A percentile compares a stretch with the other conserved stretches of the same genome.
phyloP scores from a whole-genome alignment of 1,140 invertebrate species.

The Drosophila repleta region DNA sequence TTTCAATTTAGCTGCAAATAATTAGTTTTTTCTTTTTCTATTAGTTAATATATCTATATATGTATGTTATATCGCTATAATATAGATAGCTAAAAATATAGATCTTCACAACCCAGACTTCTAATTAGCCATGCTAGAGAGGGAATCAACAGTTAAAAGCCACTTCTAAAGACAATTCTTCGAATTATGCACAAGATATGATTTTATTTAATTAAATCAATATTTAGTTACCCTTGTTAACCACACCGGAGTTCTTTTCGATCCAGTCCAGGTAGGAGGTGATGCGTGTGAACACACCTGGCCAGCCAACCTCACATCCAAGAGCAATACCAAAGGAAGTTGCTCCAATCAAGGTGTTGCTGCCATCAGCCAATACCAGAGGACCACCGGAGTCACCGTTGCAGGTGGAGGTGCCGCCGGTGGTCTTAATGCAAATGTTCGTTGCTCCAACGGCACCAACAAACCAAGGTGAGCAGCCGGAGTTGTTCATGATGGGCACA shows the following conservation, averaged over 20 bases:
- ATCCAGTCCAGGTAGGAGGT: slow-evolving; percentile 86
- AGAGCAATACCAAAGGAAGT: slow-evolving; percentile 85
- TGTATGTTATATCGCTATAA: too few species aligned
- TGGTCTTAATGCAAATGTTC: neutral
- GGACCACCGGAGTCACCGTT: slow-evolving; percentile 86
- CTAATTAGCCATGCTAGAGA: too few species aligned
- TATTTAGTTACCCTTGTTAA: slow-evolving; percentile 56
- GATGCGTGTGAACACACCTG: slow-evolving; percentile 85
- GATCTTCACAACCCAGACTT: too few species aligned
- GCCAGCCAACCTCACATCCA: slow-evolving; percentile 85
- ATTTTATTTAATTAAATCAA: slow-evolving; percentile 34
- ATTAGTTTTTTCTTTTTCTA: too few species aligned
- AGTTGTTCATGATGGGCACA: slow-evolving; percentile 60
- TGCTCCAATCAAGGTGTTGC: slow-evolving; percentile 84
- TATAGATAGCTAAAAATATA: too few species aligned
- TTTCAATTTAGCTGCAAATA: too few species aligned
- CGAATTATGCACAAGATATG: slow-evolving; percentile 42
- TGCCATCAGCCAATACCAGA: slow-evolving; percentile 78
- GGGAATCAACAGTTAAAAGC: too few species aligned
- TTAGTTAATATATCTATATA: too few species aligned
- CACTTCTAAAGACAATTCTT: neutral
- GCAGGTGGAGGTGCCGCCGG: slow-evolving; percentile 70
- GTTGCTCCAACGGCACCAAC: neutral
- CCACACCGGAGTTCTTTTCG: slow-evolving; percentile 47
- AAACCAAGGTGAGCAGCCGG: slow-evolving; percentile 34